Evolutionary conservation across 2,888 invertebrate genomes (phyloP), one percentile per base, ranked within the genome.

Genomic region (Tinea trinotella): DNA sequence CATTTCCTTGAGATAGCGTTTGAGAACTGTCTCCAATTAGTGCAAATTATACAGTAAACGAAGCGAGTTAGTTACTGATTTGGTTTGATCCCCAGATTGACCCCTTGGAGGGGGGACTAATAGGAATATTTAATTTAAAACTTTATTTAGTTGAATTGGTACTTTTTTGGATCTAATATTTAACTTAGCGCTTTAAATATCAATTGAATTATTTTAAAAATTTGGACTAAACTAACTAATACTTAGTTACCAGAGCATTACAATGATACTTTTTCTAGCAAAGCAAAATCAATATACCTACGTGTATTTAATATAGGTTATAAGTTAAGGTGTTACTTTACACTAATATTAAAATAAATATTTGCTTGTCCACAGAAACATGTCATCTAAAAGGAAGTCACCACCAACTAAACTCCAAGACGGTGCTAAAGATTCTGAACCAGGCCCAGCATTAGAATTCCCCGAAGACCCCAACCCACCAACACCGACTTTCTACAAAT

Each of bases 351-450:
- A 5, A 40, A 40, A 6, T 2, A 18, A 17, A 52, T 24, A 62
- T 68, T 78, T 86, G 88, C 80, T 40, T 40, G 40, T 90, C 89
- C 60, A 34, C 91, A 93, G 93, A 91, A 95, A 92, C 88, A 96
- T 96, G 96, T 96, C 96, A 91, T 96, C 96, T 88, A 96, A 96
- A 92, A 92, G 96, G 87, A 96, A 96, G 88, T 96, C 96, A 82
- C 95, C 96, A 82, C 96, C 96, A 79, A 95, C 94, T 69, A 96
- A 96, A 90, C 90, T 96, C 85, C 95, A 95, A 89, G 92, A 93
- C 89, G 88, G 86, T 82, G 88, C 84, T 67, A 63, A 74, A 52
- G 81, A 79, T 24, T 72, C 74, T 58, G 71, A 70, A 67, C 85
- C 87, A 64, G 88, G 88, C 63, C 87, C 89, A 62, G 79, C 87